These are phyloP conservation scores for Pteropus alecto DNA, from an alignment of 2,113 vertebrate genomes.

Conservation along the genomic window DNA sequence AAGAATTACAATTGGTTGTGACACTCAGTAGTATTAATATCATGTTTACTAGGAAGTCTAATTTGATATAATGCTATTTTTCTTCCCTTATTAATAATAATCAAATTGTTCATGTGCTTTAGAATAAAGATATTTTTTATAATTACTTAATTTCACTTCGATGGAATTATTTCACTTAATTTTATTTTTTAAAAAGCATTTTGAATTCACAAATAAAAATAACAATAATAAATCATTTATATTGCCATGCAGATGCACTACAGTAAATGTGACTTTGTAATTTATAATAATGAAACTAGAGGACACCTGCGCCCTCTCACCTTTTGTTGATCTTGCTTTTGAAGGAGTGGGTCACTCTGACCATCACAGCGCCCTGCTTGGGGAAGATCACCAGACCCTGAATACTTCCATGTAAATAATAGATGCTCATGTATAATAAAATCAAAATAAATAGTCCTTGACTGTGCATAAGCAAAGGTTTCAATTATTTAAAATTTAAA, in stretches of 20 bases:
- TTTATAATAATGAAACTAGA: background rate
- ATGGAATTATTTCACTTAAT: background rate
- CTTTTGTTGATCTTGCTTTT: background rate
- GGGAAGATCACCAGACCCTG: background rate
- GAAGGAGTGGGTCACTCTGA: background rate
- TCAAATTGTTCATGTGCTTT: background rate
- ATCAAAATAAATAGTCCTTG: background rate
- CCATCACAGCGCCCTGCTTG: background rate
- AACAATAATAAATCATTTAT: background rate
- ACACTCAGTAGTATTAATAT: background rate
- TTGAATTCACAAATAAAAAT: background rate
- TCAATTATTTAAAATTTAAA: background rate
- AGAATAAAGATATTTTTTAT: background rate
- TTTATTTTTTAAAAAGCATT: background rate
- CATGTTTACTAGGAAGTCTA: background rate
- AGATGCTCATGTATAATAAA: background rate
- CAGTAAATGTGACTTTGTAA: background rate
- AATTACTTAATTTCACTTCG: background rate
- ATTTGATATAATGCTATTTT: background rate
- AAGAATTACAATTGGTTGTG: background rate
- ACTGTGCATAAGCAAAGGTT: background rate
- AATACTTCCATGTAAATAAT: background rate
- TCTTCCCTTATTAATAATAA: slow-evolving; percentile 7
- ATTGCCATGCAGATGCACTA: background rate
- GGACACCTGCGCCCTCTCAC: background rate